Evolutionary conservation across 2,888 invertebrate species (phyloP), one percentile per base, ranked within the genome.

Genomic region (Formica aserva): DNA sequence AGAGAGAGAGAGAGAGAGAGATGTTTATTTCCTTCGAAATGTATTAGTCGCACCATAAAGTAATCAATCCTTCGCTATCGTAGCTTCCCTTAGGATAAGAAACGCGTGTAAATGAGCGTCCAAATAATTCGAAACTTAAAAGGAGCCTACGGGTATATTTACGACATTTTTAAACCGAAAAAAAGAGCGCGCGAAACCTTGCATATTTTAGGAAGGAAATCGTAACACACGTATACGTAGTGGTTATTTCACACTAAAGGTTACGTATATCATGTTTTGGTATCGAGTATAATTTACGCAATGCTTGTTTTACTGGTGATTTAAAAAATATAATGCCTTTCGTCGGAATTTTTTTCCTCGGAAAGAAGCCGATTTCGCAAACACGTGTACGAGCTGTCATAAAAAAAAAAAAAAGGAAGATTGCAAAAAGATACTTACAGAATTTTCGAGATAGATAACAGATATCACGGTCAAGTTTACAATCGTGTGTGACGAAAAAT

Each of bases 51-150:
- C 72, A 13, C 72, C 72, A 45, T 60, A n/a, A 55, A 60, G 57
- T 71, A 71, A 78, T 78, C 72, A 78, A 72, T 72, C 72, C 65
- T 35, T 38, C 15, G 26, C 60, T 71, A 41, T 78, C 32, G 72
- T 57, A 32, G 22, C 32, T 41, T 15, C 1, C 29, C n/a, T 26
- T 2, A 15, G 57, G 57, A 41, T 69, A 78, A 78, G 35, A 18
- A 38, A 66, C 6, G 22, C 41, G 60, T 78, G 57, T 45, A 60
- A 52, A 60, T 45, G 45, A 4, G 22, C 35, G 48, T 22, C 32
- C 45, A 13, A 45, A 62, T 26, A 66, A 18, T 13, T 52, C 4
- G 4, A 13, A 8, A n/a, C 22, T 35, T 13, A 32, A 75, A 66
- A 75, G 18, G n/a, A 11, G 0, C 22, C 6, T 52, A 13, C 13